These are phyloP conservation scores for Acrossocheilus fasciatus DNA, from an alignment of 2,797 vertebrate genomes.

Conservation along the genomic window DNA sequence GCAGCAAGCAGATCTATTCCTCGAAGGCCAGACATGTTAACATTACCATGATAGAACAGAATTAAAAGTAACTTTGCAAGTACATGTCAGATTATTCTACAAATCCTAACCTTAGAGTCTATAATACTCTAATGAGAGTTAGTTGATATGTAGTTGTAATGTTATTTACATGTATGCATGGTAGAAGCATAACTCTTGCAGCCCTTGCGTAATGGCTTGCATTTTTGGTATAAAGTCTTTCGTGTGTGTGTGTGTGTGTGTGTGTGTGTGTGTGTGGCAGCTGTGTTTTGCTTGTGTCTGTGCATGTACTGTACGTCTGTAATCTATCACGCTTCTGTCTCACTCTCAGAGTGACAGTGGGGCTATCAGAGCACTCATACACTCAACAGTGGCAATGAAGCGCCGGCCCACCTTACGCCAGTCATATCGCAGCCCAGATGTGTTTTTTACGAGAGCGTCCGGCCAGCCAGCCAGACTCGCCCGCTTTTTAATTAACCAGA, in stretches of 20 bases:
- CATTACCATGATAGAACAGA: no score
- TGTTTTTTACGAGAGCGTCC: slow-evolving; percentile 60
- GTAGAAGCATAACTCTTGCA: background rate
- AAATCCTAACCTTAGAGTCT: background rate
- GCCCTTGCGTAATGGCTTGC: background rate
- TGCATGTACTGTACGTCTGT: slow-evolving; percentile 33
- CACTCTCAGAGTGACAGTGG: slow-evolving; percentile 40
- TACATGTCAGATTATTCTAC: background rate
- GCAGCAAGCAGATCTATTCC: background rate
- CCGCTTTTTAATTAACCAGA: slow-evolving; percentile 85
- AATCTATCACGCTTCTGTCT: slow-evolving; percentile 40
- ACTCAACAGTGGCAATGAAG: slow-evolving; percentile 53
- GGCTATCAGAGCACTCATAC: slow-evolving; percentile 46
- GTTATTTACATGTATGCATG: background rate
- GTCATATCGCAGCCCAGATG: slow-evolving; percentile 56
- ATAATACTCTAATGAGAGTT: background rate
- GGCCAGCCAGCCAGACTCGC: slow-evolving; percentile 62
- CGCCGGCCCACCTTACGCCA: slow-evolving; percentile 44
- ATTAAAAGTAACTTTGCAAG: no score
- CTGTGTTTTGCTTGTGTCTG: slow-evolving; percentile 11
- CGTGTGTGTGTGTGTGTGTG: background rate
- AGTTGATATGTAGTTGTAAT: background rate
- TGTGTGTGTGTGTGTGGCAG: background rate
- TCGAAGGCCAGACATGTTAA: no score
- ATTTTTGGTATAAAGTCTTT: slow-evolving; percentile 12